Base-by-base conservation (phyloP, 1,140 invertebrate species). In the Neelides sp. region DNA sequence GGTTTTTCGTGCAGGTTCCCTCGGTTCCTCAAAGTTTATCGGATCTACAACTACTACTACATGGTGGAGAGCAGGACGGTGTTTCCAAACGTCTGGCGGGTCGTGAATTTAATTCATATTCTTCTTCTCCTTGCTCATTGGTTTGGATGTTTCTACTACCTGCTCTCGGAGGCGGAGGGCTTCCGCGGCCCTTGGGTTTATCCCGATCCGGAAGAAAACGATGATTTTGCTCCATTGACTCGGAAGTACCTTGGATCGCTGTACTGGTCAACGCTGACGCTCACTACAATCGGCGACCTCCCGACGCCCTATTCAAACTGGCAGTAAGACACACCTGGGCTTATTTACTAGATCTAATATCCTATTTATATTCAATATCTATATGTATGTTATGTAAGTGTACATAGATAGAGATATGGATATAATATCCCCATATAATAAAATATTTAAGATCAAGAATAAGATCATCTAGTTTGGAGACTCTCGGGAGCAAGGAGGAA, bases 91-190 rank as follows among this genome's bases (percentile, higher is more conserved):
- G 75, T 95, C 62, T 92, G 90, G 84, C 74, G 92, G n/a, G 91
- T 95, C 20, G 76, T 92, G 53, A 95, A 94, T 70, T 72, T 95
- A 22, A 87, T 93, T 52, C 92, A 96, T 67, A 93, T 95, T 61
- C 75, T 95, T 28, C 77, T 96, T 53, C 85, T 95, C 58, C 75
- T 94, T 53, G 89, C 89, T 19, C 92, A 96, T 64, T 96, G 91
- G 91, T 96, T 95, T 66, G 91, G 90, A 28, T 94, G 90, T 66
- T 96, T 96, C 72, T 95, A 95, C 72, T 95, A 87, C 71, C 70
- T 95, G 51, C 76, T 96, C 20, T 92, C 88, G 4, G 87, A 94
- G 65, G 82, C 83, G 22, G 90, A 95, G 69, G 80, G 79, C 2
- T 93, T 92, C 68, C 50, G 7, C 61, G 64, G 55, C 30, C 51